These are phyloP conservation scores for Anguilla rostrata DNA, from an alignment of 2,113 vertebrate species.

Conservation along the genomic window DNA sequence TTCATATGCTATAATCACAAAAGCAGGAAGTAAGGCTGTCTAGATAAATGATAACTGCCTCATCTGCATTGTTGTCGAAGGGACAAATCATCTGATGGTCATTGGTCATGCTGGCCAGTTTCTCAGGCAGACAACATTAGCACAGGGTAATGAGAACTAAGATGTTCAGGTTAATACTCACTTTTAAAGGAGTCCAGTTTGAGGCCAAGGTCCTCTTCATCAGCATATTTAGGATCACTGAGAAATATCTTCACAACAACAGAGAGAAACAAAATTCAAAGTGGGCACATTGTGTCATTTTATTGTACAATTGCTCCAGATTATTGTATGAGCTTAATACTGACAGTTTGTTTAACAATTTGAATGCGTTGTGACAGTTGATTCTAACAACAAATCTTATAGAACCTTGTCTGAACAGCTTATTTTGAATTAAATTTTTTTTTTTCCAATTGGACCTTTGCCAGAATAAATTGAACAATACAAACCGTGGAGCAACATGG, in stretches of 20 bases:
- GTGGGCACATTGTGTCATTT: conserved; percentile 10
- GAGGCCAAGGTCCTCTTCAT: conserved; percentile 68
- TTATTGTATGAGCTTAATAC: background rate
- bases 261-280: conserved; percentile 43
- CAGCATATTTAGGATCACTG: conserved; percentile 71
- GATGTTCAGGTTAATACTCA: conserved; percentile 43
- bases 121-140: no score
- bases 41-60: background rate
- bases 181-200: conserved; percentile 78
- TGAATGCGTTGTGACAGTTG: background rate
- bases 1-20: background rate
- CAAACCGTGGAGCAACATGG: background rate
- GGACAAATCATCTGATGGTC: background rate
- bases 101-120: background rate
- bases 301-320: background rate
- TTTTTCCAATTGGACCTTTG: background rate
- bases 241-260: conserved; percentile 68
- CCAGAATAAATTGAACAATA: background rate
- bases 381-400: background rate
- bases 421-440: background rate
- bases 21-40: background rate
- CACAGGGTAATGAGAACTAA: background rate
- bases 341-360: background rate
- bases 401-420: no score
- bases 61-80: background rate